phyloP scores from a whole-genome alignment of 2,888 invertebrate species.

The Cosmorhoe ocellata region DNA sequence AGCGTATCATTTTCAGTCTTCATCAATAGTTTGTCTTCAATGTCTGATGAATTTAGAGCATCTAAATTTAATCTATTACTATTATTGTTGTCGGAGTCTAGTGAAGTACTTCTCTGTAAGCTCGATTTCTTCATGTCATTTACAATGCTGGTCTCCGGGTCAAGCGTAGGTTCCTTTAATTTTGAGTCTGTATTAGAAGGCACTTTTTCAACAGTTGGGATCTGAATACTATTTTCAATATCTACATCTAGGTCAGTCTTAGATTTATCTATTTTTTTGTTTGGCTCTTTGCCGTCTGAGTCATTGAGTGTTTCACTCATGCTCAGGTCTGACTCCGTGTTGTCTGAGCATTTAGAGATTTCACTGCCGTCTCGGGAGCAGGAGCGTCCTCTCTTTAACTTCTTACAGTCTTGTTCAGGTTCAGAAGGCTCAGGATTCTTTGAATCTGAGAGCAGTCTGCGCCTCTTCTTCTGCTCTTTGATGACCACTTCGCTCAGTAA shows the following conservation, averaged over 20 bases:
- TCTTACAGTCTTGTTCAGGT: constrained; percentile 62
- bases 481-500: constrained; percentile 82
- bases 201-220: constrained; percentile 80
- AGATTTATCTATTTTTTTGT: constrained; percentile 79
- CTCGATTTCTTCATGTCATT: constrained; percentile 71
- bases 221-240: constrained; percentile 81
- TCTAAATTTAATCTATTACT: constrained; percentile 78
- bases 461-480: constrained; percentile 80
- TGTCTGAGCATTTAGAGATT: constrained; percentile 83
- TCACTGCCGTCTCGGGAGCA: constrained; percentile 83
- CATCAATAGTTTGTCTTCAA: constrained; percentile 82
- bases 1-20: constrained; percentile 84
- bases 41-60: constrained; percentile 74
- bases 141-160: constrained; percentile 62
- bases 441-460: constrained; percentile 81
- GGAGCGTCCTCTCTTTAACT: constrained; percentile 72
- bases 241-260: constrained; percentile 82
- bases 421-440: constrained; percentile 65
- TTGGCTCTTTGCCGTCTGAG: constrained; percentile 70
- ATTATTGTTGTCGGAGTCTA: constrained; percentile 82
- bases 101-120: constrained; percentile 80
- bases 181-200: constrained; percentile 76
- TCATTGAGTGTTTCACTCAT: constrained; percentile 80
- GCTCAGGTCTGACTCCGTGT: constrained; percentile 84
- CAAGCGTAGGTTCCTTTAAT: constrained; percentile 63